Evolutionary conservation across 2,888 invertebrate species (phyloP).

Genomic region (Eupithecia subfuscata): DNA sequence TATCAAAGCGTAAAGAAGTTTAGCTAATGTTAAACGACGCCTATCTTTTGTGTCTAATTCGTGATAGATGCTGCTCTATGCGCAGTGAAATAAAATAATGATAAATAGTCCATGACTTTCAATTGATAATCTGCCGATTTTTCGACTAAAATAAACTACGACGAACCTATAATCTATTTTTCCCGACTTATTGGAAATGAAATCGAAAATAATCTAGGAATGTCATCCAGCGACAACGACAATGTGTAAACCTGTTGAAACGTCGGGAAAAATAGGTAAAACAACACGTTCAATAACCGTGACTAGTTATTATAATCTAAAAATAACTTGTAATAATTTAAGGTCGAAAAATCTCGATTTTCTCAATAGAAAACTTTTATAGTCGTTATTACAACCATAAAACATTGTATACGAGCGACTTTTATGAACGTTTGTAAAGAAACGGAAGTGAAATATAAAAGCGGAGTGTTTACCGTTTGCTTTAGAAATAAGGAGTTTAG

Average conservation of each 20-base stretch:
- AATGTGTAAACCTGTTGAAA: not conserved
- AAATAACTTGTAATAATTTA: not conserved
- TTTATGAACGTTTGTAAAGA: conserved; percentile 30
- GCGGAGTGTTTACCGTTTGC: conserved; percentile 7
- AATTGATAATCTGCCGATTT: not conserved
- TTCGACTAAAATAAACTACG: not conserved
- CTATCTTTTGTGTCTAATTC: conserved; percentile 81
- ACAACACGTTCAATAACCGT: not conserved
- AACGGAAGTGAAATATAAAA: conserved; percentile 39
- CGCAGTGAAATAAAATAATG: conserved; percentile 59
- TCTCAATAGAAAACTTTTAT: conserved; percentile 63
- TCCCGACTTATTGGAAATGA: not conserved
- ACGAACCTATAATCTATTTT: not conserved
- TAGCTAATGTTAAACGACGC: conserved; percentile 82
- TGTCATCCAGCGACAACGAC: not conserved
- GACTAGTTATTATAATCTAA: not conserved
- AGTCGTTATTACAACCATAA: conserved; percentile 60
- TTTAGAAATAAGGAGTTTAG: conserved; percentile 24
- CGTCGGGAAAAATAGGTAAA: not conserved
- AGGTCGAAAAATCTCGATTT: conserved; percentile 8
- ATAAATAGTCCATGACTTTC: conserved; percentile 5
- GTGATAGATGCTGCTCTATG: conserved; percentile 78
- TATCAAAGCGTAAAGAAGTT: conserved; percentile 84
- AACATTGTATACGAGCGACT: conserved; percentile 28
- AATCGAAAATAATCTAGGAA: not conserved